Conservation (phyloP, 2,113 vertebrate genomes). For the Lampris megalopsis region DNA sequence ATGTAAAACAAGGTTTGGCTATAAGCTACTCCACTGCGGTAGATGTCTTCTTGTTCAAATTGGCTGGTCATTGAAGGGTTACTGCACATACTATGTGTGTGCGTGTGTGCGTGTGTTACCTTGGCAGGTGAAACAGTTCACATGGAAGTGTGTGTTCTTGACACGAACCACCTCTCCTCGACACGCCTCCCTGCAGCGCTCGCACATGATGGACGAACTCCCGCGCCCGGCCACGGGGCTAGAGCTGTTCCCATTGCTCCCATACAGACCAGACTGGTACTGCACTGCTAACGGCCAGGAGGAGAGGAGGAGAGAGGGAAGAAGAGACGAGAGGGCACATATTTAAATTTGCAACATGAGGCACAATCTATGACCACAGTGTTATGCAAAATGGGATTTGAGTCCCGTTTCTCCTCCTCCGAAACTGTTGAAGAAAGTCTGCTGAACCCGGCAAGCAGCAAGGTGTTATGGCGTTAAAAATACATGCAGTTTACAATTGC, state of each 20-base stretch:
- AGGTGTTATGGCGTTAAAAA: too few relatives aligned
- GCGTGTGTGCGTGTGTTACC: slow-evolving; percentile 51
- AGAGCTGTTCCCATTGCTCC: slow-evolving; percentile 65
- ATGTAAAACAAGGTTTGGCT: too few relatives aligned
- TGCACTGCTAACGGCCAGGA: slow-evolving; percentile 61
- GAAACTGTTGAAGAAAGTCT: too few relatives aligned
- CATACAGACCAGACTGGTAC: slow-evolving; percentile 68
- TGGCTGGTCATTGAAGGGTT: too few relatives aligned
- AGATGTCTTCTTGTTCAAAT: too few relatives aligned
- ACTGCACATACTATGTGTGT: neutral
- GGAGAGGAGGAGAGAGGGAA: slow-evolving; percentile 11
- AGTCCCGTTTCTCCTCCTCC: too few relatives aligned
- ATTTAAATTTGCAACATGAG: too few relatives aligned
- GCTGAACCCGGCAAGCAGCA: too few relatives aligned
- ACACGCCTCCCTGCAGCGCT: slow-evolving; percentile 70
- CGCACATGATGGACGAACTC: slow-evolving; percentile 63
- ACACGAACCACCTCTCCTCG: slow-evolving; percentile 76
- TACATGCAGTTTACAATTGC: too few relatives aligned
- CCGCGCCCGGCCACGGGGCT: slow-evolving; percentile 51
- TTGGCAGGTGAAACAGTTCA: slow-evolving; percentile 78
- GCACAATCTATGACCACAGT: too few relatives aligned
- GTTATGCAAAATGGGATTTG: too few relatives aligned
- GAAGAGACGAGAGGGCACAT: neutral
- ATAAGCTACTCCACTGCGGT: too few relatives aligned
- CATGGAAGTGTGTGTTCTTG: slow-evolving; percentile 74